Evolutionary conservation across 2,797 vertebrate species (phyloP), one percentile per base, ranked within the genome.

Genomic region (Enteromius trimaculatus): DNA sequence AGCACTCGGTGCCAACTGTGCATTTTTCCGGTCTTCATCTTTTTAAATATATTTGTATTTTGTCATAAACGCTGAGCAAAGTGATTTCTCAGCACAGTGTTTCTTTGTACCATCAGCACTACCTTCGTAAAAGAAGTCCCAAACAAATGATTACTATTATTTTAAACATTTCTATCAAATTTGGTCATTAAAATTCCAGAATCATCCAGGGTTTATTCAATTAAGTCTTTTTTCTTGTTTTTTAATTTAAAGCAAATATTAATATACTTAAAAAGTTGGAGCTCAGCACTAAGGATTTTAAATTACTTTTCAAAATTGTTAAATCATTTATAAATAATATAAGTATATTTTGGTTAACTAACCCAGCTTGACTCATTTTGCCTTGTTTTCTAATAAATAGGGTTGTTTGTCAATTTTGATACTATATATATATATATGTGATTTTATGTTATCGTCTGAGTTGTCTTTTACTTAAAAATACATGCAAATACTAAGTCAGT

Each of bases 31-130:
- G 1, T 55, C 72, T 23, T 75, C 6, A 23, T 55, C 29, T 74
- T 74, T 39, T 74, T 3, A 16, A 4, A 55, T 37, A 37, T 55
- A 75, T 55, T 75, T 21, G 8, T 55, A 75, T 55, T 75, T 75
- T 23, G 6, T 37, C 72, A 31, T 72, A 23, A 55, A 37, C 17
- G 10, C 16, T 34, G 26, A 51, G 26, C 10, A 11, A 55, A 55
- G 49, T 8, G 49, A 34, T 75, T 75, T 75, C 49, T 75, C 71
- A 55, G 29, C 49, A 74, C 49, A 34, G 31, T 13, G 17, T 4
- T 23, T 29, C 31, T 55, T 55, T 55, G 29, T 16, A 55, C 31
- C 29, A 55, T 55, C 19, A 53, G 49, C 19, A 53, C 10, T 53
- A n/a, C 29, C 29, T 74, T 55, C 1, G 0, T 16, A 34, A 34